Evolutionary conservation across 2,113 vertebrate species (phyloP).

Genomic region (Arizona elegans): DNA sequence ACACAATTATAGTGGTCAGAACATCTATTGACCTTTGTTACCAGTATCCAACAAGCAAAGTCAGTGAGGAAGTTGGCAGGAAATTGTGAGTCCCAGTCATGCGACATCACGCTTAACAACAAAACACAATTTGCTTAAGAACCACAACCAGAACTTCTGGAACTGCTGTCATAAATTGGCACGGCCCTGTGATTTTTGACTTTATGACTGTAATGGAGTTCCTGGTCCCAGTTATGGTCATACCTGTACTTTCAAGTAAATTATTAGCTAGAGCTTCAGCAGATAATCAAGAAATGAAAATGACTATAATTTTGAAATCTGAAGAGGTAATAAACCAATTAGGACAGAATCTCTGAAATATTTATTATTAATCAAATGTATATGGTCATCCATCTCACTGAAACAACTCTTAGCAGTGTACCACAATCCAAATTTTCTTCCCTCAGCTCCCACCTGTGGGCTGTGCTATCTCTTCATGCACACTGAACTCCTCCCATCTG

Average conservation of each 20-base stretch:
- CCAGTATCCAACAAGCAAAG: no score
- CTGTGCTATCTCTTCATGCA: not conserved
- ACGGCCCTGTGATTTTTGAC: not conserved
- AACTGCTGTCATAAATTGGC: not conserved
- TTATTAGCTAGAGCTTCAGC: not conserved
- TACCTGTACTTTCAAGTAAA: not conserved
- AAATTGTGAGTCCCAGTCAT: not conserved
- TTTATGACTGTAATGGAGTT: not conserved
- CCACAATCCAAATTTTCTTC: not conserved
- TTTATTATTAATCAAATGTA: not conserved
- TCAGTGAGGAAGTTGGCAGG: not conserved
- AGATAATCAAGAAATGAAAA: not conserved
- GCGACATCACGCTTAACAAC: not conserved
- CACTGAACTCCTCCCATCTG: not conserved
- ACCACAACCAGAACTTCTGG: not conserved
- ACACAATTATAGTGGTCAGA: no score
- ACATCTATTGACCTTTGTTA: no score
- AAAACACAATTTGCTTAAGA: not conserved
- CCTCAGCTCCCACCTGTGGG: not conserved
- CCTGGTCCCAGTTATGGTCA: not conserved
- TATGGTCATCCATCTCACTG: not conserved
- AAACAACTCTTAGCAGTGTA: not conserved
- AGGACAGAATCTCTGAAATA: not conserved
- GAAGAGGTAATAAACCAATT: not conserved
- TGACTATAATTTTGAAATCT: not conserved